Evolutionary conservation across 2,113 vertebrate genomes (phyloP).

Genomic region (Tychaedon coryphoeus): DNA sequence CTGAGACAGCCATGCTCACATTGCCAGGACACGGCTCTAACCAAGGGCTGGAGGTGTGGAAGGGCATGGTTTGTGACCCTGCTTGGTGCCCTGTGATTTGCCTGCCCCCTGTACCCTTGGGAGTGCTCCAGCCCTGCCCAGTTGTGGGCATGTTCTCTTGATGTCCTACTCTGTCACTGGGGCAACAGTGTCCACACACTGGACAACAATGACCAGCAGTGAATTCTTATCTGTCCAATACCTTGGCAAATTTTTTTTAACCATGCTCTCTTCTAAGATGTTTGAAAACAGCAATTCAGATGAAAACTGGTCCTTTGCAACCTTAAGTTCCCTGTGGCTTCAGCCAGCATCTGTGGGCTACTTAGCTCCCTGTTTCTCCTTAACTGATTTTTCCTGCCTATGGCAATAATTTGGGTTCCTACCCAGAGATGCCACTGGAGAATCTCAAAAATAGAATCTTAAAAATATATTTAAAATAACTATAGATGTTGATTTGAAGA

Average conservation of each 20-base stretch:
- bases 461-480: neutral
- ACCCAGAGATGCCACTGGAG: neutral
- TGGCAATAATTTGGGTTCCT: neutral
- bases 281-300: neutral
- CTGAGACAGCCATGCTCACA: neutral
- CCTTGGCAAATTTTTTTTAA: neutral
- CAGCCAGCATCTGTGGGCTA: neutral
- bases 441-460: neutral
- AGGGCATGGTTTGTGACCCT: neutral
- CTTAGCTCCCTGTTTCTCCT: neutral
- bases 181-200: neutral
- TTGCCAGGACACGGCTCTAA: neutral
- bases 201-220: neutral
- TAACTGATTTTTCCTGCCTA: neutral
- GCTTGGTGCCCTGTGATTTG: neutral
- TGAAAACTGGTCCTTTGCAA: neutral
- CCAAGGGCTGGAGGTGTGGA: neutral
- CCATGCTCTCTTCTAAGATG: neutral
- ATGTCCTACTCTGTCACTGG: neutral
- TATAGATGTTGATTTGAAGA: neutral
- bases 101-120: neutral
- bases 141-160: neutral
- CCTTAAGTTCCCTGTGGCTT: neutral
- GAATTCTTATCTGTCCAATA: neutral
- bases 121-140: neutral